Percentiles rank a stretch among this genome's conserved stretches.
phyloP scores from a whole-genome alignment of 2,797 vertebrate genomes.

The Uromys caudimaculatus region DNA sequence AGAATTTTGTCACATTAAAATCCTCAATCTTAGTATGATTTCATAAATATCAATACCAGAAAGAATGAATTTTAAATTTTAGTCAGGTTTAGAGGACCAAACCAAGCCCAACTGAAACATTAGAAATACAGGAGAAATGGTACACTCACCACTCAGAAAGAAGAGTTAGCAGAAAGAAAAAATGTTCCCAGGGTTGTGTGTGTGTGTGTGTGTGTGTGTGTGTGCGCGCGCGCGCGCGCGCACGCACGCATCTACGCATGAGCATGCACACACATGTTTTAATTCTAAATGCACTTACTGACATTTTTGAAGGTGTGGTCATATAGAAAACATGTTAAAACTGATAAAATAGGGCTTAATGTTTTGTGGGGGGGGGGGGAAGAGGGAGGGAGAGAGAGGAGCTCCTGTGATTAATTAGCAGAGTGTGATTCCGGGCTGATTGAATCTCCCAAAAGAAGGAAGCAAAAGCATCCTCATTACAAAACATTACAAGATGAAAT shows the following conservation, averaged over 20 bases:
- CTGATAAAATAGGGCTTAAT: constrained; percentile 78
- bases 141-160: constrained; percentile 50
- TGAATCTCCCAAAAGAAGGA: constrained; percentile 77
- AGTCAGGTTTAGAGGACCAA: constrained; percentile 46
- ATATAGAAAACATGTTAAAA: constrained; percentile 80
- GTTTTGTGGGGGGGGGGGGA: background rate
- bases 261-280: background rate
- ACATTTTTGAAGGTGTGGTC: constrained; percentile 74
- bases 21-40: constrained; percentile 58
- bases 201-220: background rate
- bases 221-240: background rate
- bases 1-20: constrained; percentile 70
- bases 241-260: too few species aligned
- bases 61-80: constrained; percentile 56
- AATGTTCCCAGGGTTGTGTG: constrained; percentile 51
- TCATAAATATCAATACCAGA: constrained; percentile 39
- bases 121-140: constrained; percentile 42
- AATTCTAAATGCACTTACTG: constrained; percentile 71
- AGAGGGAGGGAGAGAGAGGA: background rate
- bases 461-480: constrained; percentile 65
- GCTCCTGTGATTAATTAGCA: constrained; percentile 75
- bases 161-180: constrained; percentile 67
- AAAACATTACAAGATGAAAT: constrained; percentile 78
- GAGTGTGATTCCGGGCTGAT: constrained; percentile 78
- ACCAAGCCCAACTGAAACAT: constrained; percentile 55